Evolutionary conservation across 2,797 vertebrate species (phyloP).

Genomic region (Bovichtus diacanthus): DNA sequence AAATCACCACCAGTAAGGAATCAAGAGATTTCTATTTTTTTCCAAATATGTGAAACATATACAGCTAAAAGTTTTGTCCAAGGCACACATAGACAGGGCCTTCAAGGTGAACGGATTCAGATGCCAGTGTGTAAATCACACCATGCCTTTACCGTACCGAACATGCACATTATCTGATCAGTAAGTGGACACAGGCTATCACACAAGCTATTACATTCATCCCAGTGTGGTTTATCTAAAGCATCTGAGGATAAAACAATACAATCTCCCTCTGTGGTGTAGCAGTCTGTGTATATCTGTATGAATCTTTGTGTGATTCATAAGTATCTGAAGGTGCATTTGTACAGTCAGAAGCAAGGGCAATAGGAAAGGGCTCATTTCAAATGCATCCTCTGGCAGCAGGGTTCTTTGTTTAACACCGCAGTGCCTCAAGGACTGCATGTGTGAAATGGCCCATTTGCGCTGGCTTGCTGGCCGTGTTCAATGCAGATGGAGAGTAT

Average conservation of each 20-base stretch:
- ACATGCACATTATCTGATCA: constrained; percentile 60
- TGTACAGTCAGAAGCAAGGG: constrained; percentile 76
- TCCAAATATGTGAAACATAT: constrained; percentile 28
- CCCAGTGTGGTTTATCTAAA: constrained; percentile 53
- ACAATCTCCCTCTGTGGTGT: constrained; percentile 77
- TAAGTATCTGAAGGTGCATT: constrained; percentile 71
- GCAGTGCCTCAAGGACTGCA: constrained; percentile 46
- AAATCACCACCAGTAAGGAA: constrained; percentile 6
- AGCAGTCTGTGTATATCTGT: constrained; percentile 68
- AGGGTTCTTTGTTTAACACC: constrained; percentile 40
- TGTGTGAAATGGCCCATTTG: constrained; percentile 54
- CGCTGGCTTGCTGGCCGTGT: constrained; percentile 71
- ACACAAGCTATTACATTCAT: constrained; percentile 42
- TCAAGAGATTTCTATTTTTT: constrained; percentile 6
- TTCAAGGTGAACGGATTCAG: constrained; percentile 54
- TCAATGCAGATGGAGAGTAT: constrained; percentile 79
- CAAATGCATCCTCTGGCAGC: constrained; percentile 56
- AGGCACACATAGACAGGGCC: constrained; percentile 55
- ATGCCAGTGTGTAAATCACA: constrained; percentile 66
- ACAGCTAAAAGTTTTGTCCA: constrained; percentile 34
- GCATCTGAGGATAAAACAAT: constrained; percentile 62
- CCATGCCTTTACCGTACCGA: constrained; percentile 59
- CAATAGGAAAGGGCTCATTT: constrained; percentile 54
- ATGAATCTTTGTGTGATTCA: constrained; percentile 78
- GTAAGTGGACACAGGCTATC: constrained; percentile 35